phyloP scores from a whole-genome alignment of 2,113 vertebrate genomes.

The Paramisgurnus dabryanus region DNA sequence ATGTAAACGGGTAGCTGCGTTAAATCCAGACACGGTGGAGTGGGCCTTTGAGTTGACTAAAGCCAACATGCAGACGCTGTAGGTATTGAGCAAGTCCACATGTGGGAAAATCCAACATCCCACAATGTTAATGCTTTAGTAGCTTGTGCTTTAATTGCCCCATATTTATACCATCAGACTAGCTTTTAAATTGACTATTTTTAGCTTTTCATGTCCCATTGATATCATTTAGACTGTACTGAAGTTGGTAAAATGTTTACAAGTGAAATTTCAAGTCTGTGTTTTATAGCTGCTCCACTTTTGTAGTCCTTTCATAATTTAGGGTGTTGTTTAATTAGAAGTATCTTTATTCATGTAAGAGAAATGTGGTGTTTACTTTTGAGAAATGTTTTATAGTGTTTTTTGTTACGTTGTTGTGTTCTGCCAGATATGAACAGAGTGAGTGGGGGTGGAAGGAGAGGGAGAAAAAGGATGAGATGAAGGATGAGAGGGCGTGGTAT shows the following conservation, averaged over 20 bases:
- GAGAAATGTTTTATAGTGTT: background rate
- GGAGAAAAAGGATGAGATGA: slow-evolving; percentile 91
- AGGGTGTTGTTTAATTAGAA: background rate
- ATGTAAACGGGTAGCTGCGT: slow-evolving; percentile 81
- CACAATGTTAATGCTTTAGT: slow-evolving; percentile 6
- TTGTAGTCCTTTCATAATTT: background rate
- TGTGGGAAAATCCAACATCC: slow-evolving; percentile 10
- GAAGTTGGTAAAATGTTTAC: no score
- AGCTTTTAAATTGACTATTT: background rate
- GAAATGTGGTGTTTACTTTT: background rate
- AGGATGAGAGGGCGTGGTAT: slow-evolving; percentile 90
- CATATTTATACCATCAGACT: background rate
- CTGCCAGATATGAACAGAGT: slow-evolving; percentile 87
- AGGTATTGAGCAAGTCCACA: slow-evolving; percentile 63
- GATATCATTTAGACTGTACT: no score
- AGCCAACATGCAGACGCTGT: slow-evolving; percentile 93
- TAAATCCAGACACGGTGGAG: slow-evolving; percentile 84
- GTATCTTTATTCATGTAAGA: background rate
- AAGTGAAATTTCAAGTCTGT: no score
- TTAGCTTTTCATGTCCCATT: background rate
- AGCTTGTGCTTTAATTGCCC: slow-evolving; percentile 8
- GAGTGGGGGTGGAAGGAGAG: slow-evolving; percentile 95
- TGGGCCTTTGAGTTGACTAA: slow-evolving; percentile 96
- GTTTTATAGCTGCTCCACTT: background rate
- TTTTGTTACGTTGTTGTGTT: slow-evolving; percentile 17